Evolutionary conservation across 2,797 vertebrate species (phyloP), one percentile per base, ranked within the genome.

Genomic region (Harpagifer antarcticus): DNA sequence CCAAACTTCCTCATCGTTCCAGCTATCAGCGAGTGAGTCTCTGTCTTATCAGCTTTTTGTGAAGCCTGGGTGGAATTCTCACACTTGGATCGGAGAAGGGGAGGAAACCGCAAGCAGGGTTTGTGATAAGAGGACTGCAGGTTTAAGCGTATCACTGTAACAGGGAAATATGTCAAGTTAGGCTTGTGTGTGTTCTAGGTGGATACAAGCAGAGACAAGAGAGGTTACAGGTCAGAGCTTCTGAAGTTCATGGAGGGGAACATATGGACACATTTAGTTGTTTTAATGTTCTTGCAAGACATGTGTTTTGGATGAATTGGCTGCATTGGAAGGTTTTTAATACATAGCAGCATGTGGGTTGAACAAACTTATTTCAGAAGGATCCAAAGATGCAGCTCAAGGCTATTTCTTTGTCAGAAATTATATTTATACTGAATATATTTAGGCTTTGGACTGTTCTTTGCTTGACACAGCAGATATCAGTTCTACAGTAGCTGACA

Each of bases 41-140:
- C 44, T 16, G 42, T 59, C 67, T 86, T 84, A 86, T 88, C 83
- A 67, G 77, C 61, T 1, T 71, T 82, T 83, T 66, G 71, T 64
- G 67, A 64, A 70, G 64, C 59, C 56, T 70, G 52, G 48, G 76
- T 70, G 52, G 67, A 68, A 70, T 79, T 81, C 73, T 85, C 78
- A 10, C 56, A 9, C 65, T 74, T 61, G 40, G 70, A 58, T 74
- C 20, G 19, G n/a, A 71, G 5, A 45, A 45, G 57, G 40, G 42
- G 12, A 61, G 72, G 63, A 63, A 76, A 56, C 58, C 48, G 47
- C 54, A 43, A 74, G 71, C 75, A 49, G 78, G 54, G 50, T 2
- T 9, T 14, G 27, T 47, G 82, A 84, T 78, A 81, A 82, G 79
- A 48, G 33, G 3, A 60, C 16, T 27, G 15, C 81, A 81, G 27